A percentile compares a stretch with the other conserved stretches of the same genome.
These are phyloP conservation scores for Boulengerochromis microlepis DNA, from an alignment of 2,113 vertebrate genomes.

Conservation along the genomic window DNA sequence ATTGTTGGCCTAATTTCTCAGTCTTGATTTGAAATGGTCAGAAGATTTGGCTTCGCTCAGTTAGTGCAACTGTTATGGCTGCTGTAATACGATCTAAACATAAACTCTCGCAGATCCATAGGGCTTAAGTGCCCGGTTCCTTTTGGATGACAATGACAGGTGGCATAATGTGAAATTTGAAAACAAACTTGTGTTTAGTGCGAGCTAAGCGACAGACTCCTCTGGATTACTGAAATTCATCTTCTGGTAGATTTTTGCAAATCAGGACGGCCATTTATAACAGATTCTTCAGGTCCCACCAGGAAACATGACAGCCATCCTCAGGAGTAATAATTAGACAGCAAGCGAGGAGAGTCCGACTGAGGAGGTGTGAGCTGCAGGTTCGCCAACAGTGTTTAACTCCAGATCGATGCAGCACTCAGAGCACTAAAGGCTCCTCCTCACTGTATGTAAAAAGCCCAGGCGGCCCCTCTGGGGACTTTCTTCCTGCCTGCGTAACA, in stretches of 20 bases:
- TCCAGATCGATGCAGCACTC: conserved; percentile 53
- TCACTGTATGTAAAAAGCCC: conserved; percentile 22
- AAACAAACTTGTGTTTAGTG: not conserved
- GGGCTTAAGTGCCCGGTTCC: not conserved
- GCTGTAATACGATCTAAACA: not conserved
- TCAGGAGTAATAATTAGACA: not conserved
- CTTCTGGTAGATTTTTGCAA: not conserved
- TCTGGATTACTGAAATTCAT: not conserved
- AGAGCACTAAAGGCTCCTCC: conserved; percentile 38
- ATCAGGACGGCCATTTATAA: not conserved
- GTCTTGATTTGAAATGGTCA: not conserved
- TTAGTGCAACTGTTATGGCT: not conserved
- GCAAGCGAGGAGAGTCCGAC: not conserved
- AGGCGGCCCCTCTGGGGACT: conserved; percentile 27
- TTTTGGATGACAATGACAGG: not conserved
- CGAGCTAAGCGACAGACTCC: not conserved
- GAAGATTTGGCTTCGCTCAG: not conserved
- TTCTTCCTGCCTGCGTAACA: conserved; percentile 25
- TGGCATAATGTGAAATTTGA: not conserved
- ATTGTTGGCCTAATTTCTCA: not conserved
- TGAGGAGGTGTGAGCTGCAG: conserved; percentile 5
- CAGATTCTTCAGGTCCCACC: not conserved
- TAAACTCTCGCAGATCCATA: not conserved
- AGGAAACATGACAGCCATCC: not conserved
- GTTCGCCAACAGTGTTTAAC: conserved; percentile 34